Conservation (phyloP, 2,797 vertebrate genomes). For the Luscinia megarhynchos region DNA sequence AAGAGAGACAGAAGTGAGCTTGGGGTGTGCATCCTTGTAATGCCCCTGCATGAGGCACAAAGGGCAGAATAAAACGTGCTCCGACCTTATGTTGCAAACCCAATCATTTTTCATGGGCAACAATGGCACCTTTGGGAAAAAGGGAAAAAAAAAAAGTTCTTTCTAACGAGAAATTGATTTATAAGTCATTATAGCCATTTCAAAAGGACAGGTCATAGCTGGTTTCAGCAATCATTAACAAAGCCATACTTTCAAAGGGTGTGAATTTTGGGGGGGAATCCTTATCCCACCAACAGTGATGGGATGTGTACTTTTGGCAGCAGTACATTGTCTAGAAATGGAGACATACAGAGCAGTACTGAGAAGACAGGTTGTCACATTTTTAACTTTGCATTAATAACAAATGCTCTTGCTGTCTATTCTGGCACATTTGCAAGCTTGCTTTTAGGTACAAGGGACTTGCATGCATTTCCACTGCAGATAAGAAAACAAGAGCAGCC, state of each 20-base stretch:
- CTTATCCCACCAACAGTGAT: neutral
- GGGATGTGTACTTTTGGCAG: neutral
- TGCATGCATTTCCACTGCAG: conserved; percentile 38
- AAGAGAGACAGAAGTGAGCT: neutral
- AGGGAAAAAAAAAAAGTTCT: conserved; percentile 27
- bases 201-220: conserved; percentile 55
- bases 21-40: neutral
- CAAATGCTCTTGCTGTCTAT: conserved; percentile 38
- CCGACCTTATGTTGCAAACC: conserved; percentile 23
- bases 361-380: conserved; percentile 38
- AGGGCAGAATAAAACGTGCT: conserved; percentile 23
- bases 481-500: conserved; percentile 66
- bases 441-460: conserved; percentile 55
- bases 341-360: neutral
- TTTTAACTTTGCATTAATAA: conserved; percentile 58
- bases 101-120: conserved; percentile 35
- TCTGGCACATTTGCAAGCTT: conserved; percentile 55
- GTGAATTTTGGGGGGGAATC: neutral
- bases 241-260: conserved; percentile 13
- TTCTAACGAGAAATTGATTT: conserved; percentile 60
- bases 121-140: conserved; percentile 52
- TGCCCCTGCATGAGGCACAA: conserved; percentile 42
- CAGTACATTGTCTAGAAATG: neutral
- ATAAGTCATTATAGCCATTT: conserved; percentile 44
- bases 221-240: conserved; percentile 39